Evolutionary conservation across 2,113 vertebrate genomes (phyloP).

Genomic region (Tetrax tetrax): DNA sequence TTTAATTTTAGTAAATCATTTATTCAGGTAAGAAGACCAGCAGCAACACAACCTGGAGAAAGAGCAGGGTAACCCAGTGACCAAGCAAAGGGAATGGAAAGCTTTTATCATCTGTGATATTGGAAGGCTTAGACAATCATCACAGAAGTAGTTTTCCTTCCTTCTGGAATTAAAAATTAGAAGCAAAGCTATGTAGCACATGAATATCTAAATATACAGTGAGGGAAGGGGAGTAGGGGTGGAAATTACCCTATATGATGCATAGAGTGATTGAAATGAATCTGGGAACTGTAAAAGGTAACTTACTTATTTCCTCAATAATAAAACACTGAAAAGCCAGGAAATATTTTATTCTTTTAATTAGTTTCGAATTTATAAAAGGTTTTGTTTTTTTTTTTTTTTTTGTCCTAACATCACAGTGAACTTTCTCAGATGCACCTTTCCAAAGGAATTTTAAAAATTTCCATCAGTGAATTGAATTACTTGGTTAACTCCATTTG

Average conservation of each 20-base stretch:
- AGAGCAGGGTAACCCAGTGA: background rate
- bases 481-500: background rate
- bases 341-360: background rate
- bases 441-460: background rate
- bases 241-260: background rate
- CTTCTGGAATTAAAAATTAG: background rate
- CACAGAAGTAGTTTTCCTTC: background rate
- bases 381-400: too few species aligned
- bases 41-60: background rate
- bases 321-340: background rate
- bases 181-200: background rate
- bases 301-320: background rate
- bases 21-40: background rate
- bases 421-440: background rate
- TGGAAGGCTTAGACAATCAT: background rate
- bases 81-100: background rate
- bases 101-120: background rate
- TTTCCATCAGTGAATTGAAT: background rate
- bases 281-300: background rate
- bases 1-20: background rate
- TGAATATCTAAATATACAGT: background rate
- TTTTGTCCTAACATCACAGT: background rate
- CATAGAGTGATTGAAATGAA: background rate
- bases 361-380: background rate
- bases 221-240: accelerated